Conservation (phyloP, 2,888 invertebrate species). For the Homarus gammarus region DNA sequence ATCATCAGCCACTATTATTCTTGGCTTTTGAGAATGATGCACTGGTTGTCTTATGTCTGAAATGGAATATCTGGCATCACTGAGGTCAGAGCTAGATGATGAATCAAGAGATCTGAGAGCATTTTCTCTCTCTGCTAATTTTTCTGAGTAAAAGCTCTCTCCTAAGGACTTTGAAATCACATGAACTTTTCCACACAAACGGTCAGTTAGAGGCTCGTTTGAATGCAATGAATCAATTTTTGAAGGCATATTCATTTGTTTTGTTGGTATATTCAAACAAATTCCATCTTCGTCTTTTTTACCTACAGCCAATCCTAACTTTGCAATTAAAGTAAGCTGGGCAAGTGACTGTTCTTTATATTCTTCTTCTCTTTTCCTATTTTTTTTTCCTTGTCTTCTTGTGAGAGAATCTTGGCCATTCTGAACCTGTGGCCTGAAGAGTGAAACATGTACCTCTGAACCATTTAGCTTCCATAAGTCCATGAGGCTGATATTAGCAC, state of each 20-base stretch:
- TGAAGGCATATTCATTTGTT: not conserved
- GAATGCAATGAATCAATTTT: not conserved
- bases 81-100: slow-evolving; percentile 7
- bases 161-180: not conserved
- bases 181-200: not conserved
- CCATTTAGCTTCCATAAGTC: slow-evolving; percentile 64
- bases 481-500: slow-evolving; percentile 48
- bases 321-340: slow-evolving; percentile 17
- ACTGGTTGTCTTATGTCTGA: not conserved
- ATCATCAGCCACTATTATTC: not conserved
- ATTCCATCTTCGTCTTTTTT: not conserved
- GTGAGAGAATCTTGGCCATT: slow-evolving; percentile 36
- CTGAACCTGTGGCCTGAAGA: slow-evolving; percentile 10
- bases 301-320: slow-evolving; percentile 3
- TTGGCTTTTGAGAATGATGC: slow-evolving; percentile 16
- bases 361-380: slow-evolving; percentile 28
- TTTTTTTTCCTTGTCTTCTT: slow-evolving; percentile 37
- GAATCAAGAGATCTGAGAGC: not conserved
- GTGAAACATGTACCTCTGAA: slow-evolving; percentile 50
- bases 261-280: not conserved
- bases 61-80: not conserved
- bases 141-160: slow-evolving; percentile 3
- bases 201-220: not conserved
- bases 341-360: slow-evolving; percentile 20
- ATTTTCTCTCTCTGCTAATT: not conserved